Evolutionary conservation across 2,113 vertebrate genomes (phyloP).

Genomic region (Lepidothrix coronata): DNA sequence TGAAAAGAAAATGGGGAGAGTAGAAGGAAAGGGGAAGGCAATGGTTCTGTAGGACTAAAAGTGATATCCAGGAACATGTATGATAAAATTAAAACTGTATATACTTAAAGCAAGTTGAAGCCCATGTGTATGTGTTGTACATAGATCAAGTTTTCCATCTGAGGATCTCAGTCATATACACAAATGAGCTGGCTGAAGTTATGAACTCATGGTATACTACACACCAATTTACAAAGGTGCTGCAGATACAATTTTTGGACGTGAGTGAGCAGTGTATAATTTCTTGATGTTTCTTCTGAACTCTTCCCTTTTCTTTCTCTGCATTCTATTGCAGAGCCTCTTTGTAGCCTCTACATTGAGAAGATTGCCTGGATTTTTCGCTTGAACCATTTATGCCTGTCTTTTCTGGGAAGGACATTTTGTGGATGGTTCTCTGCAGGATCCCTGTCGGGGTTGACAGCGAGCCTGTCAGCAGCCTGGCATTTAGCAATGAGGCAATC

Average conservation of each 20-base stretch:
- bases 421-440: background rate
- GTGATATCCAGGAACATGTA: background rate
- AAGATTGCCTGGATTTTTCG: background rate
- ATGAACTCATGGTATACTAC: background rate
- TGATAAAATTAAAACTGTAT: background rate
- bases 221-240: background rate
- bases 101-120: background rate
- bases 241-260: background rate
- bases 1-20: background rate
- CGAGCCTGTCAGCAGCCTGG: too few relatives aligned
- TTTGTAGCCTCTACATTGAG: background rate
- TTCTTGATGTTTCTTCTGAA: background rate
- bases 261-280: background rate
- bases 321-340: background rate
- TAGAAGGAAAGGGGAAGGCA: background rate
- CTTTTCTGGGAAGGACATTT: background rate
- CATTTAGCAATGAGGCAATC: too few relatives aligned
- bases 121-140: fast-evolving
- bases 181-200: background rate
- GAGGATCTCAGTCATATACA: background rate
- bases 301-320: background rate
- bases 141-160: background rate
- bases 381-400: background rate
- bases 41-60: background rate
- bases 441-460: background rate